Evolutionary conservation across 1,140 invertebrate genomes (phyloP), one percentile per base, ranked within the genome.

Genomic region (Drosophila nigrodunni): DNA sequence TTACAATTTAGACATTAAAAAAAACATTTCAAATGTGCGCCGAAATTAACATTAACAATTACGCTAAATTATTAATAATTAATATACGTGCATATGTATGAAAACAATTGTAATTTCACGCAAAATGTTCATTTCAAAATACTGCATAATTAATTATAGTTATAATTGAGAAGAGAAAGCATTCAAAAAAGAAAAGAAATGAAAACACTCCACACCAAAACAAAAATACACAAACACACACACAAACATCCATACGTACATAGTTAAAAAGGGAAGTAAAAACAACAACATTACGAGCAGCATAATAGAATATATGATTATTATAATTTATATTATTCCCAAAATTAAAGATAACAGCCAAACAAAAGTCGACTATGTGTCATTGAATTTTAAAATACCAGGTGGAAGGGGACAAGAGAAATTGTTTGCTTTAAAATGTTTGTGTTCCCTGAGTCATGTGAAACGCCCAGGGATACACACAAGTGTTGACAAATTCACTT

Each of bases 271-370:
- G 86, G 86, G 86, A 90, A 89, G 78, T 85, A 79, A 57, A 89
- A 88, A 80, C 73, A 87, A 87, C 82, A 87, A 80, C 80, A 83
- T 83, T 89, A 87, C 78, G 70, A 81, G 72, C 78, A 89, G 74
- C 78, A 89, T 88, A 88, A 89, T 89, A 86, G 85, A 68, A 68
- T 89, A 88, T 81, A 85, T 79, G 70, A 88, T 88, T 89, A 89
- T 90, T 89, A 89, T 89, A 85, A 90, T 90, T 89, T 90, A 85
- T 89, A 89, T 89, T 89, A 89, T 90, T 89, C 85, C 85, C 86
- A 89, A 89, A 80, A 89, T 89, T 89, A 89, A 89, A 89, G 81
- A 88, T 88, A 88, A 88, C 80, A 85, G 81, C 85, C 86, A 89
- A 89, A 87, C 80, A 78, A 80, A 83, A 65, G 62, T 49, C 13